Evolutionary conservation across 2,797 vertebrate species (phyloP), one percentile per base, ranked within the genome.

Genomic region (Brotula barbata): DNA sequence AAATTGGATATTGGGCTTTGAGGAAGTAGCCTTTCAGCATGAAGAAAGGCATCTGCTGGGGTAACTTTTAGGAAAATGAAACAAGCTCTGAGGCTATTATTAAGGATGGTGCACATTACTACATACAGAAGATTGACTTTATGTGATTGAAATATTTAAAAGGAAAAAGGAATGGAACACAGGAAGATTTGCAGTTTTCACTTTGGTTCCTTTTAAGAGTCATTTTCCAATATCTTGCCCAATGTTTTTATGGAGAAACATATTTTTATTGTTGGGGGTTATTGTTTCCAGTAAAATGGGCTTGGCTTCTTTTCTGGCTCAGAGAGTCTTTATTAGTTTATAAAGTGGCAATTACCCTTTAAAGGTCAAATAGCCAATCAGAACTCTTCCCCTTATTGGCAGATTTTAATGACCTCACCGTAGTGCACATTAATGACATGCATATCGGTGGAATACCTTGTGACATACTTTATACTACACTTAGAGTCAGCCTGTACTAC

Each of bases 291-390:
- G 72, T 88, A 85, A 90, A 88, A 81, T 65, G 57, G 64, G 40
- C 68, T 78, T 78, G 69, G 74, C 80, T 84, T 89, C 62, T 61
- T 78, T 76, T 84, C 68, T 75, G 70, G 66, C 51, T 84, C 75
- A 79, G 43, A 72, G 64, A 75, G 60, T 69, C 84, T 90, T 87
- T 88, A 78, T 86, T 87, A 61, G 69, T 88, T 87, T 86, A 85
- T 83, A 88, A 89, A 88, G 86, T 89, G 80, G 66, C 87, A 90
- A 90, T 90, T 91, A 90, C 85, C 87, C 82, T 90, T 91, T 90
- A 91, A 92, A 91, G 88, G 91, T 92, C 89, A 91, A 87, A 81
- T 54, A 80, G 71, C 84, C 87, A 88, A 87, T 90, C 86, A 86
- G 70, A 81, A 66, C 77, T 77, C 83, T 85, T 87, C 80, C 71